Percentiles rank a stretch among this genome's conserved stretches.
Evolutionary conservation across 2,888 invertebrate genomes (phyloP).

Genomic region (Himalopsyche anomala): DNA sequence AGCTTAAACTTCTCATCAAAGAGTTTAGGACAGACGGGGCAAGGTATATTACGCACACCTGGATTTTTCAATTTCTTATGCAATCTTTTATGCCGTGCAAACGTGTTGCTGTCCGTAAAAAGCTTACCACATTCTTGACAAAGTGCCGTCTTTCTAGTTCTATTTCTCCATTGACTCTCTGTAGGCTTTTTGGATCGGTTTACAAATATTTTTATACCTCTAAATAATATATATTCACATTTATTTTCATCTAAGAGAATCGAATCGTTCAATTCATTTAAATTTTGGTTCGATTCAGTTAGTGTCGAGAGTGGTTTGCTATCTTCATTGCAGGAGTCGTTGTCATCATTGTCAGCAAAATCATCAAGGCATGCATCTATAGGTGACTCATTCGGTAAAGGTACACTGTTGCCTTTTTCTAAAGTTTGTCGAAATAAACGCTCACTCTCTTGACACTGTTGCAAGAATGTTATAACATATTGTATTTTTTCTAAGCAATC

Average conservation of each 20-base stretch:
- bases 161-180: not conserved
- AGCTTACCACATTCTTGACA: slow-evolving; percentile 22
- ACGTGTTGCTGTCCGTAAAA: slow-evolving; percentile 27
- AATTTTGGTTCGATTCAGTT: slow-evolving; percentile 21
- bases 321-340: slow-evolving; percentile 31
- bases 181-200: not conserved
- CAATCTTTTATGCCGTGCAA: slow-evolving; percentile 8
- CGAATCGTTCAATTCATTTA: not conserved
- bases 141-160: not conserved
- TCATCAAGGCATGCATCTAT: not conserved
- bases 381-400: not conserved
- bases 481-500: slow-evolving; percentile 11
- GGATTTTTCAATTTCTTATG: slow-evolving; percentile 19
- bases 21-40: slow-evolving; percentile 1
- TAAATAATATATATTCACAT: slow-evolving; percentile 18
- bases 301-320: not conserved
- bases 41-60: slow-evolving; percentile 20
- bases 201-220: slow-evolving; percentile 17
- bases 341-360: slow-evolving; percentile 18
- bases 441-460: slow-evolving; percentile 27
- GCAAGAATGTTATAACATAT: slow-evolving; percentile 16
- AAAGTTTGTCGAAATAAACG: not conserved
- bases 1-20: slow-evolving; percentile 14
- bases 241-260: slow-evolving; percentile 20
- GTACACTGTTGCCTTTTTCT: not conserved